Percentiles rank a stretch among this genome's conserved stretches.
These are phyloP conservation scores for Ornithoptera priamus DNA, from an alignment of 2,888 invertebrate genomes.

Conservation along the genomic window DNA sequence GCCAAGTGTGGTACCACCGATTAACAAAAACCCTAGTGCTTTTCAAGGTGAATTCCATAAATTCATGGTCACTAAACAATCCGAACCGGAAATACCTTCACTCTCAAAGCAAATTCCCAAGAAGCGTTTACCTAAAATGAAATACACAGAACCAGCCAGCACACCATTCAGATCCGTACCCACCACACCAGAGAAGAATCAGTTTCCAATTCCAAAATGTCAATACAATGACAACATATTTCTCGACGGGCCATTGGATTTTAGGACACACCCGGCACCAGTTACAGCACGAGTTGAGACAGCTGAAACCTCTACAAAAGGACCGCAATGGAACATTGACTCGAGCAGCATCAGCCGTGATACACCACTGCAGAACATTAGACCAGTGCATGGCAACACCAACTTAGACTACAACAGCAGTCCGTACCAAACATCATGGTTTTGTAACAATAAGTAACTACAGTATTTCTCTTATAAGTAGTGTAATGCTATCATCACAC, in stretches of 20 bases:
- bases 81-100: constrained; percentile 5
- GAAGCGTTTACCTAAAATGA: constrained; percentile 32
- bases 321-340: constrained; percentile 50
- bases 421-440: constrained; percentile 67
- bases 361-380: constrained; percentile 39
- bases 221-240: constrained; percentile 72
- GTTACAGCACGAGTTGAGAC: not conserved
- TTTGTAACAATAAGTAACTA: constrained; percentile 48
- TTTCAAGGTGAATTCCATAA: constrained; percentile 69
- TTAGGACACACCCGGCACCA: constrained; percentile 42
- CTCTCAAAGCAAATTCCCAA: constrained; percentile 17
- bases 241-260: constrained; percentile 57
- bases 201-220: constrained; percentile 55
- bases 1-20: constrained; percentile 51
- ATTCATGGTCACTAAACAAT: constrained; percentile 51
- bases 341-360: constrained; percentile 41
- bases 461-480: constrained; percentile 30
- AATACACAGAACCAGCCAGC: constrained; percentile 41
- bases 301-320: constrained; percentile 28
- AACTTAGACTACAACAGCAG: constrained; percentile 57
- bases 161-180: constrained; percentile 11
- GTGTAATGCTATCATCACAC: constrained; percentile 25
- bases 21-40: constrained; percentile 68
- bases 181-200: constrained; percentile 35
- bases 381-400: constrained; percentile 50